Evolutionary conservation across 2,113 vertebrate genomes (phyloP).

Genomic region (Podocnemis expansa): DNA sequence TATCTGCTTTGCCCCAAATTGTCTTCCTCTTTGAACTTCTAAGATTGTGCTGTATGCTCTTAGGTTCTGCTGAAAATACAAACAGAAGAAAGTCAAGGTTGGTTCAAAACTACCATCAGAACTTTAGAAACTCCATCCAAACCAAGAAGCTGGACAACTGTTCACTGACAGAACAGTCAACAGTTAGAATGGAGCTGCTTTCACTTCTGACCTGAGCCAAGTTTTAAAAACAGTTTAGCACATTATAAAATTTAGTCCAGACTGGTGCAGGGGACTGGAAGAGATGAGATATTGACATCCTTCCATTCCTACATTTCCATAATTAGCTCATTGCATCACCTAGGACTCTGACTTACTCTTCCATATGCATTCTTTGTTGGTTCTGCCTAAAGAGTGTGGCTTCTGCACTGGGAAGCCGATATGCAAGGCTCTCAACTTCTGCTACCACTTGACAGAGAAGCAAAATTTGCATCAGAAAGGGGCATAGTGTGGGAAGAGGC

Average conservation of each 20-base stretch:
- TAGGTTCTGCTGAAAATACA: background rate
- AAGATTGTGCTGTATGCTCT: background rate
- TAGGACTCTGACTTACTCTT: background rate
- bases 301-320: background rate
- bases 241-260: background rate
- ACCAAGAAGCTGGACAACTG: background rate
- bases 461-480: background rate
- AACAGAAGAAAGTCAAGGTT: background rate
- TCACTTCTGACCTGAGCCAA: background rate
- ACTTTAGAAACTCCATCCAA: background rate
- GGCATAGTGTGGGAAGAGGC: background rate
- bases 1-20: background rate
- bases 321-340: background rate
- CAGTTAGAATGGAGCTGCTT: background rate
- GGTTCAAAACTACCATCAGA: background rate
- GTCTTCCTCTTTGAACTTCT: background rate
- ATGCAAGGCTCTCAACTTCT: background rate
- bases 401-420: background rate
- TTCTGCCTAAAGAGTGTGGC: slow-evolving; percentile 3
- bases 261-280: background rate
- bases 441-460: background rate
- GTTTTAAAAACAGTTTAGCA: background rate
- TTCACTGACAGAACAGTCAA: background rate
- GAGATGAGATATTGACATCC: background rate
- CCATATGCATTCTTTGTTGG: background rate